Evolutionary conservation across 2,888 invertebrate genomes (phyloP), one percentile per base, ranked within the genome.

Genomic region (Camponotus fellah): DNA sequence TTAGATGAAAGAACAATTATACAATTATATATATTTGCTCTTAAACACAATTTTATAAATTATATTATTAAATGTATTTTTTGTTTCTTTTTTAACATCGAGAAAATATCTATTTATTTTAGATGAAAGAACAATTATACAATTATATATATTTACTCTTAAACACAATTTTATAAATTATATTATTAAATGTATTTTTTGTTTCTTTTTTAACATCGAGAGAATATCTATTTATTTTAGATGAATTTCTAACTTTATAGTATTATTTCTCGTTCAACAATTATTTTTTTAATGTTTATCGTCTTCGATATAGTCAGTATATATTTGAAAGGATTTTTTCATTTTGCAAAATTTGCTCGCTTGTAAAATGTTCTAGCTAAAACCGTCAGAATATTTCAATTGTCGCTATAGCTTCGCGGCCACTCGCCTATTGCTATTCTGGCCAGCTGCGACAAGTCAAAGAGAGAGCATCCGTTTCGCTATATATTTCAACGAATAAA

Each of bases 371-470:
- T 53, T 53, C n/a, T 53, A 8, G 49, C 17, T 53, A 53, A 53
- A 53, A 53, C 8, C 53, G n/a, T 8, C 8, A 49, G 49, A 49
- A 6, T 6, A 6, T 46, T 46, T 1, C n/a, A 2, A n/a, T 4
- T 46, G 46, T 46, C 14, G n/a, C 2, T 53, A 8, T n/a, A 53
- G 8, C 8, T 14, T 9, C n/a, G n/a, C 49, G 34, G n/a, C 49
- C 3, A 21, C 32, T 17, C 69, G n/a, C 53, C 53, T 53, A 53
- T 69, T 69, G 69, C 34, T 53, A 69, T 53, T 49, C 69, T n/a
- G 6, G 34, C 69, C 69, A 49, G 32, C 68, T 49, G 49, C 6
- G 69, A 34, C 53, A 69, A 34, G 53, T 69, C 53, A 34, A n/a
- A 17, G 17, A 9, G 17, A 9, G n/a, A n/a, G 53, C 5, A 53